Evolutionary conservation across 2,888 invertebrate species (phyloP).

Genomic region (Napeogenes sylphis): DNA sequence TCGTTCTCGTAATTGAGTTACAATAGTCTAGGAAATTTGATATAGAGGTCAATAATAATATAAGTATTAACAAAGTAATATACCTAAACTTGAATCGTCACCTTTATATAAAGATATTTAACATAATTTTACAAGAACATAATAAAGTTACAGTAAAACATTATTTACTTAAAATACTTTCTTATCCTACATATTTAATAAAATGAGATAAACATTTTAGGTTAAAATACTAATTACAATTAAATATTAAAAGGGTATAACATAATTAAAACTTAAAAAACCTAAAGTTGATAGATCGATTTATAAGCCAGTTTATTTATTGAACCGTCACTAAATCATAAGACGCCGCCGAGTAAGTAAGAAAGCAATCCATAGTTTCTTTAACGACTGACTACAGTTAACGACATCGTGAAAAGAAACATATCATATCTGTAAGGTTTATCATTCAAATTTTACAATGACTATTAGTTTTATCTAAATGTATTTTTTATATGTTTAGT

Average conservation of each 20-base stretch:
- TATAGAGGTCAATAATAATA: neutral
- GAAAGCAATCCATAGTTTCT: constrained; percentile 34
- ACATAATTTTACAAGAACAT: too few relatives aligned
- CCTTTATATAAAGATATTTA: too few relatives aligned
- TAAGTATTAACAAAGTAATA: neutral
- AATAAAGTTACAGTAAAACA: too few relatives aligned
- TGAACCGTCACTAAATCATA: constrained; percentile 12
- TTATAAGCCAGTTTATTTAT: neutral
- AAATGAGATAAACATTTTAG: too few relatives aligned
- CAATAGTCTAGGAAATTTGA: constrained; percentile 3
- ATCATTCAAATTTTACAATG: constrained; percentile 54
- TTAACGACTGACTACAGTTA: constrained; percentile 37
- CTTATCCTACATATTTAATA: too few relatives aligned
- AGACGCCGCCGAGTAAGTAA: constrained; percentile 15
- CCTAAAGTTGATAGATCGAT: neutral
- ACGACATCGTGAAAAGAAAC: constrained; percentile 44
- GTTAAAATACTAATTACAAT: too few relatives aligned
- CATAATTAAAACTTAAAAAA: too few relatives aligned
- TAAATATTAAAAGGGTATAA: too few relatives aligned
- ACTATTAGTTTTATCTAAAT: constrained; percentile 61
- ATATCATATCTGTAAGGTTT: constrained; percentile 41
- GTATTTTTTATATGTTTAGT: constrained; percentile 53
- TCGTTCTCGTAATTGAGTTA: constrained; percentile 8
- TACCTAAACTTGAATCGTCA: neutral
- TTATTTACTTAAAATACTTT: too few relatives aligned